Percentiles rank a stretch among this genome's conserved stretches.
These are phyloP conservation scores for Silurus meridionalis DNA, from an alignment of 2,113 vertebrate genomes.

Conservation along the genomic window DNA sequence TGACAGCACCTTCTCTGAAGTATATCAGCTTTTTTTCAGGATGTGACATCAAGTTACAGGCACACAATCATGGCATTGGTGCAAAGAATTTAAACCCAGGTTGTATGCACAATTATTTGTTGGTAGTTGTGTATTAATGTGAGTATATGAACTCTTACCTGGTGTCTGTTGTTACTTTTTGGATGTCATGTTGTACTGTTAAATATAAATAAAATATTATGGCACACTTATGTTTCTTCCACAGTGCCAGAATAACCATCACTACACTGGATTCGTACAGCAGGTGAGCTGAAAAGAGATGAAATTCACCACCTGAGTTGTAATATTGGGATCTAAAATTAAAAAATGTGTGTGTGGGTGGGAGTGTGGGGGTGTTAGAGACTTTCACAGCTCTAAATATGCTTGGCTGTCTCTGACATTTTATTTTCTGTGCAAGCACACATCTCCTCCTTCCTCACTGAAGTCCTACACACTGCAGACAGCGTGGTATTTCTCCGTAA, in stretches of 20 bases:
- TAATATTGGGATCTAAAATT: background rate
- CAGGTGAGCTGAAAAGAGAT: background rate
- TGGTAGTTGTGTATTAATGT: background rate
- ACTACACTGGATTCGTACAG: background rate
- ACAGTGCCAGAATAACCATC: background rate
- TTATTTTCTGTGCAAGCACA: slow-evolving; percentile 11
- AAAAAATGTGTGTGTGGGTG: background rate
- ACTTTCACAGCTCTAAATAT: background rate
- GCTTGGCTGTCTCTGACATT: slow-evolving; percentile 13
- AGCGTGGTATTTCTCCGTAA: slow-evolving; percentile 29
- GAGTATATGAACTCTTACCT: background rate
- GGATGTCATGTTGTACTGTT: no score
- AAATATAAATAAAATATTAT: no score
- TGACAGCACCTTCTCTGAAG: background rate
- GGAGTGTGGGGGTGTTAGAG: background rate
- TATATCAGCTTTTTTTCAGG: background rate
- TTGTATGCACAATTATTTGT: background rate
- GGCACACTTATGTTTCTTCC: no score
- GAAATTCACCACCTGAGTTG: background rate
- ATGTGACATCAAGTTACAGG: background rate
- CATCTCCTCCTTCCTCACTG: slow-evolving; percentile 16
- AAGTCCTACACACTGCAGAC: background rate
- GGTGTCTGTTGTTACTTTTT: background rate
- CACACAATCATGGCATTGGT: background rate
- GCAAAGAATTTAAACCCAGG: background rate